phyloP scores from a whole-genome alignment of 92 coral and sea anemone species.

The Parazoanthus swiftii region DNA sequence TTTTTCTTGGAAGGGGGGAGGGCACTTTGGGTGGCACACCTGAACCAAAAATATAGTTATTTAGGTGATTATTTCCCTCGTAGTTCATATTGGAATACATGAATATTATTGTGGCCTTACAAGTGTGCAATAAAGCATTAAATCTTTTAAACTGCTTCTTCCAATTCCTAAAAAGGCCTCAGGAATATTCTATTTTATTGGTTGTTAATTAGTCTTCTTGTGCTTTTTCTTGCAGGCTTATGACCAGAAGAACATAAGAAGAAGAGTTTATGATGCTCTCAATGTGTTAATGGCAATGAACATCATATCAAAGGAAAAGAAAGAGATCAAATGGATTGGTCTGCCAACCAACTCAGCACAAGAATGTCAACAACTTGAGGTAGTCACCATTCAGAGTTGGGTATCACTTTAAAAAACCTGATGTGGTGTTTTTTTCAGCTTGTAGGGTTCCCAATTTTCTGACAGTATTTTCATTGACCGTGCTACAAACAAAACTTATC shows the following conservation, averaged over 20 bases:
- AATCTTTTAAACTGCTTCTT: too few relatives aligned
- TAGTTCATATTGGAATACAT: too few relatives aligned
- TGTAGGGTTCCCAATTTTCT: too few relatives aligned
- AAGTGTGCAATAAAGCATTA: too few relatives aligned
- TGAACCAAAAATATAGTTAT: too few relatives aligned
- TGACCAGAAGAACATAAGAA: slow-evolving; percentile 96
- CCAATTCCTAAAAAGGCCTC: not conserved
- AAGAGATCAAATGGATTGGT: slow-evolving; percentile 98
- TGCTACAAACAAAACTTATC: too few relatives aligned
- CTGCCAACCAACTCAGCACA: slow-evolving; percentile 99
- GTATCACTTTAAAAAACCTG: not conserved
- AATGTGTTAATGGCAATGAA: slow-evolving; percentile 99
- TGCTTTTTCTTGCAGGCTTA: slow-evolving; percentile 65
- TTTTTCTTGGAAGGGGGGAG: too few relatives aligned
- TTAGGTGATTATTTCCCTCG: too few relatives aligned
- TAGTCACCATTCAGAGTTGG: not conserved
- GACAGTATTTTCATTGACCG: too few relatives aligned
- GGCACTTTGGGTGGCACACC: too few relatives aligned
- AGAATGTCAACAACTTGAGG: slow-evolving; percentile 98
- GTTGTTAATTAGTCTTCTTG: not conserved
- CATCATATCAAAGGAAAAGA: slow-evolving; percentile 97
- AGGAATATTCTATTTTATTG: not conserved
- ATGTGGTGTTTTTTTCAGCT: not conserved
- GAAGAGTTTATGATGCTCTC: slow-evolving; percentile 98
- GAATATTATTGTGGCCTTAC: too few relatives aligned